phyloP scores from a whole-genome alignment of 2,797 vertebrate species.

The Hirundo rustica region DNA sequence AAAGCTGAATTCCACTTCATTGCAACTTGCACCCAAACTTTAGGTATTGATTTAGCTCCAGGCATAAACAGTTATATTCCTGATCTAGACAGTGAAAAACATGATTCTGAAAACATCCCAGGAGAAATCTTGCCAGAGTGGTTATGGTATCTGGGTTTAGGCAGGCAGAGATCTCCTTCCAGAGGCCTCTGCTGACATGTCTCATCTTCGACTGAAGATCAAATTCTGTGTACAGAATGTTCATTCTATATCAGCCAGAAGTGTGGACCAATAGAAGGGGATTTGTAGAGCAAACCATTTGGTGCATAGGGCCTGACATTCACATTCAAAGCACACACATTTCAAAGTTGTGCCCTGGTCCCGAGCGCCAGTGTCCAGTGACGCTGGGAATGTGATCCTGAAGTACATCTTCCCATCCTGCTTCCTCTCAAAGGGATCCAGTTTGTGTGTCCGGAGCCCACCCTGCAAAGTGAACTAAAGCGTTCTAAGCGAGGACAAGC shows the following conservation, averaged over 20 bases:
- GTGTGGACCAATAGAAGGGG: not conserved
- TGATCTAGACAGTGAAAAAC: not conserved
- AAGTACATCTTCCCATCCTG: not conserved
- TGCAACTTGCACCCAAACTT: not conserved
- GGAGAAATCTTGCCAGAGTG: not conserved
- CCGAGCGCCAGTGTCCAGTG: not conserved
- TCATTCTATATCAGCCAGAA: not conserved
- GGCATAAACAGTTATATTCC: not conserved
- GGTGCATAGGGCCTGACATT: not conserved
- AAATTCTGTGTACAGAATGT: not conserved
- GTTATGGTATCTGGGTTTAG: not conserved
- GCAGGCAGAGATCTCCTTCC: not conserved
- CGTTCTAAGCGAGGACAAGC: not conserved
- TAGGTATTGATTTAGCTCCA: not conserved
- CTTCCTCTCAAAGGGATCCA: not conserved
- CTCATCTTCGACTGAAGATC: not conserved
- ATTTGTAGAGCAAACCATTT: not conserved
- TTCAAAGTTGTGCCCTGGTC: not conserved
- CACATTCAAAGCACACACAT: fast-evolving
- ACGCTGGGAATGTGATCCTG: not conserved
- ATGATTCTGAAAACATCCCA: not conserved
- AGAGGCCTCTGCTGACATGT: not conserved
- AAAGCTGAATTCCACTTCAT: not conserved
- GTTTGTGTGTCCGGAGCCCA: not conserved
- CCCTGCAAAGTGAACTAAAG: not conserved